Evolutionary conservation across 2,888 invertebrate genomes (phyloP).

Genomic region (Cheilosia variabilis): DNA sequence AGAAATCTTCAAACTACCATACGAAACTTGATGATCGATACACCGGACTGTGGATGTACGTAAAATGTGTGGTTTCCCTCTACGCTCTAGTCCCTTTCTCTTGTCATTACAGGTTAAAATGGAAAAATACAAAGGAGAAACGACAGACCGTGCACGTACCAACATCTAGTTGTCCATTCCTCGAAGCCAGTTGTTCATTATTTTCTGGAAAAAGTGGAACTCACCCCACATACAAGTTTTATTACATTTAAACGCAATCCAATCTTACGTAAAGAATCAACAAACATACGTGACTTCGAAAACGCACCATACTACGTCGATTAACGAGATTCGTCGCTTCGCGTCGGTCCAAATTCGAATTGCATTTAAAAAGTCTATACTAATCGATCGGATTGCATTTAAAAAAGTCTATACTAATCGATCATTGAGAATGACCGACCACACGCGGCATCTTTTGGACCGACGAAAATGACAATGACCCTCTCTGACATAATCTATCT

Average conservation of each 20-base stretch:
- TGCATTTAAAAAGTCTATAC: background rate
- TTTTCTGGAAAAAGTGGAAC: background rate
- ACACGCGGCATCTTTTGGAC: constrained; percentile 9
- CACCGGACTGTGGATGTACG: too few relatives aligned
- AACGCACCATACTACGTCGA: constrained; percentile 1
- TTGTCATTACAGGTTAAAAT: background rate
- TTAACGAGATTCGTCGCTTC: constrained; percentile 2
- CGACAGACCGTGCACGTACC: background rate
- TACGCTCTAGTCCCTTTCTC: too few relatives aligned
- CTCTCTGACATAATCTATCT: constrained; percentile 30
- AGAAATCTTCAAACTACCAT: too few relatives aligned
- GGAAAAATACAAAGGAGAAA: background rate
- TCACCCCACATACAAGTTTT: background rate
- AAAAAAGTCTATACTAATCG: constrained; percentile 6
- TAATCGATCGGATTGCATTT: too few relatives aligned
- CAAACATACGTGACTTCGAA: constrained; percentile 19
- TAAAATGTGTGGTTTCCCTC: too few relatives aligned
- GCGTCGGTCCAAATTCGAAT: background rate
- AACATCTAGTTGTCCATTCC: background rate
- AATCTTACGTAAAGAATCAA: background rate
- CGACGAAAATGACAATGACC: constrained; percentile 24
- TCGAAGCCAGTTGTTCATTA: background rate
- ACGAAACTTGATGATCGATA: too few relatives aligned
- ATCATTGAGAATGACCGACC: constrained; percentile 15
- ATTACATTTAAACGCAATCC: background rate